These are phyloP conservation scores for Ciconia stormi DNA, from an alignment of 2,113 vertebrate genomes.

Conservation along the genomic window DNA sequence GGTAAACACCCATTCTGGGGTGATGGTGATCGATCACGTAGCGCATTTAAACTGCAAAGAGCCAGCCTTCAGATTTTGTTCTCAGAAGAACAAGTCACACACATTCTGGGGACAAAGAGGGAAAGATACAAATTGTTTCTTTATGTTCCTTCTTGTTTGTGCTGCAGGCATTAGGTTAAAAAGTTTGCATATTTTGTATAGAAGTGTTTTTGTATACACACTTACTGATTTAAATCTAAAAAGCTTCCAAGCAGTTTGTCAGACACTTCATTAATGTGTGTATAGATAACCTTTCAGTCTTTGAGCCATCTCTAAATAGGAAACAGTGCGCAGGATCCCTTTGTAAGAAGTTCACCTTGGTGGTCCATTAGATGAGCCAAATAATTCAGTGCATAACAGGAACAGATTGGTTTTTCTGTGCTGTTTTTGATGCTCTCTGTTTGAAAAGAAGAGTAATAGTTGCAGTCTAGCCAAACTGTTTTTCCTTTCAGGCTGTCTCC, in stretches of 20 bases:
- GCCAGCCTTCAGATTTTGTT: not conserved
- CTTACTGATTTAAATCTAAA: not conserved
- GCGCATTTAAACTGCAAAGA: not conserved
- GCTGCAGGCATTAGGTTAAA: not conserved
- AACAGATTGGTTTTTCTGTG: not conserved
- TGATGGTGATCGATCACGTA: not conserved
- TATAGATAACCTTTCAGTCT: not conserved
- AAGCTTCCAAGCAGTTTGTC: not conserved
- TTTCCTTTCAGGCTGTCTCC: not conserved
- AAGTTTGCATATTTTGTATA: not conserved
- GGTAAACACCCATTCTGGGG: not conserved
- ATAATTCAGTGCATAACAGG: not conserved
- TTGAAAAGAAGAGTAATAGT: not conserved
- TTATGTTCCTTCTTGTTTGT: not conserved
- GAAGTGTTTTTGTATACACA: not conserved
- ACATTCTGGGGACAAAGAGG: not conserved
- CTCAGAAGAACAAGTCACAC: not conserved
- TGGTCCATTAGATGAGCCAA: not conserved
- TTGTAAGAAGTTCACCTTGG: not conserved
- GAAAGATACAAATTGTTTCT: not conserved
- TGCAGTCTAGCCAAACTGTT: not conserved
- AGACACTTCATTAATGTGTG: not conserved
- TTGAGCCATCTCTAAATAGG: not conserved
- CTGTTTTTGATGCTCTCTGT: not conserved
- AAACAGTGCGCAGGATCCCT: not conserved